Percentiles rank a stretch among this genome's conserved stretches.
These are phyloP conservation scores for Cantharis rustica DNA, from an alignment of 2,888 invertebrate species.

Conservation along the genomic window DNA sequence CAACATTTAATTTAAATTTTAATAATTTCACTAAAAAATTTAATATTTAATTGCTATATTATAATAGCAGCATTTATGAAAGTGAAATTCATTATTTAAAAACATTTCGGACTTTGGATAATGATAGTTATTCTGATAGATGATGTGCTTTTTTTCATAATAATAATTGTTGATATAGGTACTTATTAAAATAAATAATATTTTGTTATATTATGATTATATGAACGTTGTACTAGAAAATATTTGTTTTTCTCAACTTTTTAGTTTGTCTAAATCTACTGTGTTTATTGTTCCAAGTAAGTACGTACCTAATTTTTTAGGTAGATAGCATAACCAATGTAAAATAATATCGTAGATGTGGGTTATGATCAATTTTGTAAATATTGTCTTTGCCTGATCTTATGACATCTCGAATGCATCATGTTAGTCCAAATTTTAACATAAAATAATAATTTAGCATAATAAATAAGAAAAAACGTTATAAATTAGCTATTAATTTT, in stretches of 20 bases:
- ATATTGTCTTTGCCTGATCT: too few relatives aligned
- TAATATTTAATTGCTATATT: neutral
- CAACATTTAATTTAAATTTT: too few relatives aligned
- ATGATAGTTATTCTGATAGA: neutral
- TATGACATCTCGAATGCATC: too few relatives aligned
- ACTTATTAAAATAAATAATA: neutral
- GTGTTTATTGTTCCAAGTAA: neutral
- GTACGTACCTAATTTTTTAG: neutral
- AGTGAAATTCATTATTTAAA: neutral
- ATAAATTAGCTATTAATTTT: too few relatives aligned
- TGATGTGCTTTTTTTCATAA: neutral
- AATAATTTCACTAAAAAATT: neutral
- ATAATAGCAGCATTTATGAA: neutral
- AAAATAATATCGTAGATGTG: too few relatives aligned
- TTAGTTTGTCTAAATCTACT: neutral
- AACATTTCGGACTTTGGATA: neutral
- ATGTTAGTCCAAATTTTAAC: too few relatives aligned
- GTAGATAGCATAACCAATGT: too few relatives aligned
- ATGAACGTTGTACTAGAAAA: neutral
- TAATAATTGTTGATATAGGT: neutral
- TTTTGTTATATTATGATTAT: neutral
- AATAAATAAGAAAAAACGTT: too few relatives aligned
- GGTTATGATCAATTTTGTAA: too few relatives aligned
- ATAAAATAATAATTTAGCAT: too few relatives aligned
- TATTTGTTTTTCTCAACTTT: neutral